Conservation (phyloP, 2,888 invertebrate species). For the Ceriagrion tenellum region DNA sequence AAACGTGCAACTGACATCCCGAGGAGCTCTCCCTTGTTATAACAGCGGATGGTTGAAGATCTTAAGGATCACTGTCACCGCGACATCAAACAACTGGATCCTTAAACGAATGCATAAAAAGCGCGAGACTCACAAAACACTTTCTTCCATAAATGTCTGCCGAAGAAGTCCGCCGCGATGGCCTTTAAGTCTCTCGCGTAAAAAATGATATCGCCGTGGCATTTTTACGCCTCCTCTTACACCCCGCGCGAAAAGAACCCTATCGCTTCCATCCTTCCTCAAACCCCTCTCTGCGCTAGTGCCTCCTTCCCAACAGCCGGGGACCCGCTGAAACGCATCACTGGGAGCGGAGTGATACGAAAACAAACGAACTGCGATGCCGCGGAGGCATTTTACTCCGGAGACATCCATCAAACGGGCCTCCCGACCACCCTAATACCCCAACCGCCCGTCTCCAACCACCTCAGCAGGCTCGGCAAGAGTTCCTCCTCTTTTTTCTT, state of each 20-base stretch:
- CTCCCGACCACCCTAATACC: too few relatives aligned
- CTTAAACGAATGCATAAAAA: background rate
- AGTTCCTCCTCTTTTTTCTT: background rate
- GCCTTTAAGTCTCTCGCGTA: background rate
- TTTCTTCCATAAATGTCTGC: background rate
- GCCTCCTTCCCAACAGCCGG: background rate
- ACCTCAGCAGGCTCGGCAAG: background rate
- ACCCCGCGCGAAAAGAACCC: background rate
- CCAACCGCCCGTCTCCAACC: background rate
- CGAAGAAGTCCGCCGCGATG: background rate
- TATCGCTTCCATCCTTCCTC: background rate
- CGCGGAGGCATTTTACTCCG: background rate
- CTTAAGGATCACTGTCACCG: background rate
- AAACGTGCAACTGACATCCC: background rate
- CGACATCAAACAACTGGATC: background rate
- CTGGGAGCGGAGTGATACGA: background rate
- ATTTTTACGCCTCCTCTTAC: background rate
- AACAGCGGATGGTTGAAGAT: background rate
- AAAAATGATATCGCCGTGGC: background rate
- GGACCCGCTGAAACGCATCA: conserved; percentile 4
- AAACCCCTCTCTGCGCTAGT: background rate
- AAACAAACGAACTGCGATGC: conserved; percentile 22
- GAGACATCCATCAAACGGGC: background rate
- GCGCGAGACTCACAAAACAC: background rate
- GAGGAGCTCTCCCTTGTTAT: background rate